A percentile compares a stretch with the other conserved stretches of the same genome.
Conservation (phyloP, 92 coral and sea anemone genomes). For the Ricordea florida region DNA sequence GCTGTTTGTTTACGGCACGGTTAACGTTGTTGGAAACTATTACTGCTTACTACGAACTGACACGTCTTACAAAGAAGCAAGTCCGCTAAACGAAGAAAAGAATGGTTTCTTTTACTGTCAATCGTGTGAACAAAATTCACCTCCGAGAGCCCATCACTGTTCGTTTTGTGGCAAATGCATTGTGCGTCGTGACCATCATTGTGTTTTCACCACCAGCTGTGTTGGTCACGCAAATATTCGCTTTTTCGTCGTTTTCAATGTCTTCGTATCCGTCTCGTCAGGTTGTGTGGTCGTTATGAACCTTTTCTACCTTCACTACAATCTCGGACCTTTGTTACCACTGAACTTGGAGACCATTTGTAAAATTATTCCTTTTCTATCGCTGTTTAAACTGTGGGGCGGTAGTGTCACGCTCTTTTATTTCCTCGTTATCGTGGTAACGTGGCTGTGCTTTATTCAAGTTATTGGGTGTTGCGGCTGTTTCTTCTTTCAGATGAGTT, state of each 20-base stretch:
- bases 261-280: constrained; percentile 55
- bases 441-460: constrained; percentile 77
- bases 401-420: constrained; percentile 69
- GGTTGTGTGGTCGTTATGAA: constrained; percentile 60
- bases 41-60: constrained; percentile 64
- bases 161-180: constrained; percentile 68
- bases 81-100: constrained; percentile 21
- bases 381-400: constrained; percentile 71
- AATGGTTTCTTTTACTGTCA: constrained; percentile 77
- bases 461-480: constrained; percentile 47
- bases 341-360: constrained; percentile 72
- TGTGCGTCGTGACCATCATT: constrained; percentile 82
- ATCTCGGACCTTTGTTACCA: constrained; percentile 65
- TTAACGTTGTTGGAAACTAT: constrained; percentile 58
- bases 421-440: constrained; percentile 63
- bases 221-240: constrained; percentile 74
- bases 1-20: constrained; percentile 49
- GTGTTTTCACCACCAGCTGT: constrained; percentile 76
- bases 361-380: constrained; percentile 62
- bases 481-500: constrained; percentile 71
- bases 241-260: constrained; percentile 63
- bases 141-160: constrained; percentile 89
- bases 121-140: constrained; percentile 82
- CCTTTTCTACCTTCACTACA: constrained; percentile 55
- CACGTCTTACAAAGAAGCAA: constrained; percentile 55